These are phyloP conservation scores for Thera britannica DNA, from an alignment of 2,888 invertebrate genomes.

Conservation along the genomic window DNA sequence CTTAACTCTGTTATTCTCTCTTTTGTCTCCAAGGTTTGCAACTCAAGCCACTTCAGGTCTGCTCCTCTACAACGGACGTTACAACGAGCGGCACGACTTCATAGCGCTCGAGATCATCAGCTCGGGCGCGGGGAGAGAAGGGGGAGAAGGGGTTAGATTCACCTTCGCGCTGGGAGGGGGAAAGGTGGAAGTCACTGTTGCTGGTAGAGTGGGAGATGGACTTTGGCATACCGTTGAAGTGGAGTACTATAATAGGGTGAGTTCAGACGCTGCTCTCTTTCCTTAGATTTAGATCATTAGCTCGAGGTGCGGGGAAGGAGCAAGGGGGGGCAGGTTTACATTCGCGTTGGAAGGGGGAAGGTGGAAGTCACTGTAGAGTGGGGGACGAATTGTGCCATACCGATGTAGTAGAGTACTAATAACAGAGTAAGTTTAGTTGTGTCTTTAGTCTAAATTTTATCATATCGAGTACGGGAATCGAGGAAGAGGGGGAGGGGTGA, in stretches of 20 bases:
- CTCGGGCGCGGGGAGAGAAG: conserved; percentile 71
- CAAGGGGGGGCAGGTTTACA: too few relatives aligned
- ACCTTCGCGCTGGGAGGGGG: conserved; percentile 94
- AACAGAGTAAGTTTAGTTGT: too few relatives aligned
- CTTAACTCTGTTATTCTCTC: too few relatives aligned
- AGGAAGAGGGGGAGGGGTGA: too few relatives aligned
- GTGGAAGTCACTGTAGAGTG: too few relatives aligned
- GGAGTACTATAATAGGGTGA: conserved; percentile 92
- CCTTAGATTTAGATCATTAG: too few relatives aligned
- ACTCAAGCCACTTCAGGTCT: conserved; percentile 93
- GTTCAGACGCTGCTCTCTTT: conserved; percentile 31
- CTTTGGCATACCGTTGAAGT: conserved; percentile 95
- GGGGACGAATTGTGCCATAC: too few relatives aligned
- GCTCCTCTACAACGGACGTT: conserved; percentile 96
- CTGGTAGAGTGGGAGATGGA: conserved; percentile 92
- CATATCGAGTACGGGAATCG: too few relatives aligned
- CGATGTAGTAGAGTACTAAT: too few relatives aligned
- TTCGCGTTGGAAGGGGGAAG: too few relatives aligned
- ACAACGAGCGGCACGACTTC: conserved; percentile 97
- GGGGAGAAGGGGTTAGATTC: conserved; percentile 88
- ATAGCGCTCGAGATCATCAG: conserved; percentile 93
- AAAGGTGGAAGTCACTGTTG: conserved; percentile 88
- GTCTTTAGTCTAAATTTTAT: too few relatives aligned
- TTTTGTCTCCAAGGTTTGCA: conserved; percentile 88
- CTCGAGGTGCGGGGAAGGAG: too few relatives aligned